A percentile compares a stretch with the other conserved stretches of the same genome.
phyloP scores from a whole-genome alignment of 2,797 vertebrate genomes.

The Sebastes nivosus region DNA sequence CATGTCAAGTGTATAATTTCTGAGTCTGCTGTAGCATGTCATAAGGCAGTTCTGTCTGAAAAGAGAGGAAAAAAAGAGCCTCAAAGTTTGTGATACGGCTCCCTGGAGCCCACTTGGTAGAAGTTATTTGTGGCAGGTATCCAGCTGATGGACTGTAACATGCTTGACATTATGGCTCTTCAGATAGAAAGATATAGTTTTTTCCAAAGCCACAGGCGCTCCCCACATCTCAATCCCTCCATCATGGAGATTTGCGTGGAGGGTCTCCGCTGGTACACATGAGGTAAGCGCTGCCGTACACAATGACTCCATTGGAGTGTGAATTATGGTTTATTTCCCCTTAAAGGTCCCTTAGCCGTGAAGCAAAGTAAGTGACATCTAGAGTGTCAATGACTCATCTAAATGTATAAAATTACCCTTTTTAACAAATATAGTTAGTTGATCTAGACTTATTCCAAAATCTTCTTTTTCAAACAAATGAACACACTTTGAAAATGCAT shows the following conservation, averaged over 20 bases:
- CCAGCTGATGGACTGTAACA: constrained; percentile 65
- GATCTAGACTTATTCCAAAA: constrained; percentile 7
- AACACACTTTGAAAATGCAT: constrained; percentile 28
- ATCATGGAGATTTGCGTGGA: constrained; percentile 28
- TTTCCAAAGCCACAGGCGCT: constrained; percentile 49
- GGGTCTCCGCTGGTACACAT: constrained; percentile 39
- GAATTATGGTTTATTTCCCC: constrained; percentile 36
- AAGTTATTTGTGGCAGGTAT: constrained; percentile 53
- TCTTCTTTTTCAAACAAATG: constrained; percentile 6
- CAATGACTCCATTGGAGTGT: constrained; percentile 50
- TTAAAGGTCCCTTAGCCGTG: background rate
- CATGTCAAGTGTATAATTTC: constrained; percentile 37
- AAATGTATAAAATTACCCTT: background rate
- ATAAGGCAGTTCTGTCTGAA: constrained; percentile 41
- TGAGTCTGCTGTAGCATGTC: constrained; percentile 34
- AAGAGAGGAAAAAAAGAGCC: constrained; percentile 11
- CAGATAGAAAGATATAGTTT: constrained; percentile 60
- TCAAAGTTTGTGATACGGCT: constrained; percentile 32
- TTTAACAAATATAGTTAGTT: constrained; percentile 18
- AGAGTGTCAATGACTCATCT: background rate
- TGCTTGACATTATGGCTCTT: constrained; percentile 54
- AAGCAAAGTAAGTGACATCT: constrained; percentile 18
- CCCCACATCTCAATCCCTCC: constrained; percentile 35
- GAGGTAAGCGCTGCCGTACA: constrained; percentile 57
- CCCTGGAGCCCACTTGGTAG: constrained; percentile 30